Evolutionary conservation across 2,888 invertebrate species (phyloP), one percentile per base, ranked within the genome.

Genomic region (Nasonovia ribisnigri): DNA sequence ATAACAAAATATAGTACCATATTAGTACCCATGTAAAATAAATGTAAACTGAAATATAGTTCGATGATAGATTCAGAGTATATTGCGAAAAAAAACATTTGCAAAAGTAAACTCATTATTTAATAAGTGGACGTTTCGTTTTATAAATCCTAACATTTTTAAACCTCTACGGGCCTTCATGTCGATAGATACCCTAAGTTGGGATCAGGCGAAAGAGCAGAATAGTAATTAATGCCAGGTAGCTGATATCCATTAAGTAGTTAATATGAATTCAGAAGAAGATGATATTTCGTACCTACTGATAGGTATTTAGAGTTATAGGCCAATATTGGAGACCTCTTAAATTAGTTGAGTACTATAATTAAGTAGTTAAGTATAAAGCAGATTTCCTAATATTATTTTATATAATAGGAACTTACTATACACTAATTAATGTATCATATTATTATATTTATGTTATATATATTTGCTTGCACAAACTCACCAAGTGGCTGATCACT

Each of bases 401-500:
- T 36, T 29, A 77, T 36, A 29, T 24, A 54, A 24, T 54, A 54
- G 16, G 13, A 36, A 36, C 77, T 16, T 16, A 20, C 36, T 20
- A 20, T 8, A 77, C 36, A 24, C 77, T 77, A 77, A 36, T 20
- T 77, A 77, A 36, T 20, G 36, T 20, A 6, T 20, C 20, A 36
- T 48, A 51, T 29, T 51, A 36, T 48, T 48, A 51, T 46, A n/a
- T 51, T 88, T 8, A 88, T 24, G 20, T 51, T 13, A 20, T 6
- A 86, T 11, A 11, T 36, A 36, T 51, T 51, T 51, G 4, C 43
- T 86, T 86, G 20, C 6, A 88, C 24, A 26, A 91, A 93, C 93
- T 89, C 16, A 93, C 93, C 93, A 11, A 93, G 93, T 4, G 93
- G 93, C 51, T 93, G 89, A n/a, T 93, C 93, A 46, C 93, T 93